Percentiles rank a stretch among this genome's conserved stretches.
Conservation (phyloP, 1,140 invertebrate genomes). For the Dolichoris vasculosae region DNA sequence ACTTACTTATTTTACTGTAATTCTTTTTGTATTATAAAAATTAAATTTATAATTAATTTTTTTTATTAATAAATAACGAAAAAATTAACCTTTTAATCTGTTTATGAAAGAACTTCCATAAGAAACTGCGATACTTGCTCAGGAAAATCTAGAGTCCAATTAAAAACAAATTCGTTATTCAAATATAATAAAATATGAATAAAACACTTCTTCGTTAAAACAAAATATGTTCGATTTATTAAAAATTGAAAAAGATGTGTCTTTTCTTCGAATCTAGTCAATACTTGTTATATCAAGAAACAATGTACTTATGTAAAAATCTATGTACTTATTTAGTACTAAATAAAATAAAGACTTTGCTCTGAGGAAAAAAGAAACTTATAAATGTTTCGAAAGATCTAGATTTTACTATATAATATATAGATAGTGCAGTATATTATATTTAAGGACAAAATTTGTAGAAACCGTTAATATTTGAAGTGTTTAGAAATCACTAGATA, state of each 20-base stretch:
- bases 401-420: slow-evolving; percentile 33
- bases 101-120: slow-evolving; percentile 1
- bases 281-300: slow-evolving; percentile 30
- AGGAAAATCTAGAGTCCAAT: slow-evolving; percentile 26
- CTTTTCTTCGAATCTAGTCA: slow-evolving; percentile 43
- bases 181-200: too few relatives aligned
- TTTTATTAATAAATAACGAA: neutral
- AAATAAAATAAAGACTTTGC: slow-evolving; percentile 42
- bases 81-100: slow-evolving; percentile 4
- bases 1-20: slow-evolving; percentile 23
- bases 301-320: slow-evolving; percentile 63
- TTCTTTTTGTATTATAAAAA: neutral
- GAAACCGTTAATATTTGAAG: slow-evolving; percentile 36
- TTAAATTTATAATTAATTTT: slow-evolving; percentile 26
- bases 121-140: slow-evolving; percentile 27
- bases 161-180: too few relatives aligned
- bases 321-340: too few relatives aligned
- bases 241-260: slow-evolving; percentile 30
- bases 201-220: slow-evolving; percentile 15
- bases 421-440: slow-evolving; percentile 50
- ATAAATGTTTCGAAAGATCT: slow-evolving; percentile 36
- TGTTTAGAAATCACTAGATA: neutral
- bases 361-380: slow-evolving; percentile 50
- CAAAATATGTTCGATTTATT: slow-evolving; percentile 34
- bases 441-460: slow-evolving; percentile 50